Conservation (phyloP, 2,797 vertebrate species). For the Choloepus didactylus region DNA sequence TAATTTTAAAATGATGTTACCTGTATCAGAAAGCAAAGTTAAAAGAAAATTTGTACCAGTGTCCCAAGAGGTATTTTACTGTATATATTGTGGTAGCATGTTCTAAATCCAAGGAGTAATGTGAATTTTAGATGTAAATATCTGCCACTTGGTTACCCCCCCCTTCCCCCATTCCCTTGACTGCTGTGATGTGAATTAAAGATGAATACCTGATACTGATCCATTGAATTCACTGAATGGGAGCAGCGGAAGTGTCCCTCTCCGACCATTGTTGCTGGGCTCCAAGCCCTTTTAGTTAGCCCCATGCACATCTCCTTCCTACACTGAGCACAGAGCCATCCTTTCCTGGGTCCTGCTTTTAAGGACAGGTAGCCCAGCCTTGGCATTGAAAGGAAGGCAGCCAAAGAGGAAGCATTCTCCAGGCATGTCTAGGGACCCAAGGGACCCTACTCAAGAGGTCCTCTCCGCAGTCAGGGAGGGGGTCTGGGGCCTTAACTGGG, state of each 20-base stretch:
- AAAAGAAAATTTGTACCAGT: constrained; percentile 94
- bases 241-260: constrained; percentile 61
- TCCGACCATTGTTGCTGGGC: constrained; percentile 56
- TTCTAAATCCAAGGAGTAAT: constrained; percentile 92
- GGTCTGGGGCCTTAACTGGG: background rate
- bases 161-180: constrained; percentile 92
- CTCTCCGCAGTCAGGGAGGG: background rate
- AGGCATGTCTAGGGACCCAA: background rate
- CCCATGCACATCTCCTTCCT: background rate
- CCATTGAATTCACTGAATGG: constrained; percentile 89
- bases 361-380: background rate
- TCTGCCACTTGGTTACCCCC: constrained; percentile 88
- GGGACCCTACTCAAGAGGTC: background rate
- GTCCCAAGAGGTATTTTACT: constrained; percentile 96
- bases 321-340: background rate
- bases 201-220: constrained; percentile 95
- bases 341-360: background rate
- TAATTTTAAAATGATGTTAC: constrained; percentile 90
- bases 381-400: background rate
- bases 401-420: background rate
- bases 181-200: constrained; percentile 99
- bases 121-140: constrained; percentile 97
- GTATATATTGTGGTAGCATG: constrained; percentile 99
- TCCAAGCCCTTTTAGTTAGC: constrained; percentile 61
- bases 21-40: constrained; percentile 91